Percentiles rank a stretch among this genome's conserved stretches.
Conservation (phyloP, 2,888 invertebrate genomes). For the Dynastes maya region DNA sequence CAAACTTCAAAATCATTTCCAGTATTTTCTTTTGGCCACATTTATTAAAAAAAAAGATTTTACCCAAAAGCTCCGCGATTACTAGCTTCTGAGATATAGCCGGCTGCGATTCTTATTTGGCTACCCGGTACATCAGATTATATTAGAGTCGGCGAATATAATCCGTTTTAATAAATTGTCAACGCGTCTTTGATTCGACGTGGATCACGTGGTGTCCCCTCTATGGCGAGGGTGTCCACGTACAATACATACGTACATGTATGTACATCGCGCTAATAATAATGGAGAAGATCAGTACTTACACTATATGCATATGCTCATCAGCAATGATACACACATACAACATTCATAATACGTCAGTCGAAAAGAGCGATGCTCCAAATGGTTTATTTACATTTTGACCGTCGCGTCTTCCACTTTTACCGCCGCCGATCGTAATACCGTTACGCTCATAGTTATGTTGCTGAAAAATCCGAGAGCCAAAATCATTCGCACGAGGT, state of each 20-base stretch:
- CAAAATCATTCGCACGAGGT: background rate
- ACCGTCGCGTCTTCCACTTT: background rate
- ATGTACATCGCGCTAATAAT: constrained; percentile 51
- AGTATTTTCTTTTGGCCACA: too few species aligned
- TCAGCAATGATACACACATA: constrained; percentile 19
- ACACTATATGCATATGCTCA: constrained; percentile 35
- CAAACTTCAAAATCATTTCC: too few species aligned
- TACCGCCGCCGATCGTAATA: background rate
- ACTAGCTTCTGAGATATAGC: too few species aligned
- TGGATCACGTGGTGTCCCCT: constrained; percentile 61
- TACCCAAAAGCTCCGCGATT: too few species aligned
- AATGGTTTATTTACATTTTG: constrained; percentile 45
- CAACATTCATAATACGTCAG: constrained; percentile 10
- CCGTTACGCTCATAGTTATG: constrained; percentile 13
- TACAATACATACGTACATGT: constrained; percentile 23
- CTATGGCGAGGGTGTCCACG: constrained; percentile 59
- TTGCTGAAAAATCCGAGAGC: constrained; percentile 3
- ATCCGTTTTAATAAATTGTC: constrained; percentile 42
- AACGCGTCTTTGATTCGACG: constrained; percentile 50
- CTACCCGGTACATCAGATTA: background rate
- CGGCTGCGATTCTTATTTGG: too few species aligned
- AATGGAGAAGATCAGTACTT: constrained; percentile 52
- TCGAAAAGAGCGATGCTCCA: constrained; percentile 21
- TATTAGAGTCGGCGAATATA: constrained; percentile 12
- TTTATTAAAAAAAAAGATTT: too few species aligned